These are phyloP conservation scores for Sitophilus oryzae DNA, from an alignment of 1,140 invertebrate genomes.

Conservation along the genomic window DNA sequence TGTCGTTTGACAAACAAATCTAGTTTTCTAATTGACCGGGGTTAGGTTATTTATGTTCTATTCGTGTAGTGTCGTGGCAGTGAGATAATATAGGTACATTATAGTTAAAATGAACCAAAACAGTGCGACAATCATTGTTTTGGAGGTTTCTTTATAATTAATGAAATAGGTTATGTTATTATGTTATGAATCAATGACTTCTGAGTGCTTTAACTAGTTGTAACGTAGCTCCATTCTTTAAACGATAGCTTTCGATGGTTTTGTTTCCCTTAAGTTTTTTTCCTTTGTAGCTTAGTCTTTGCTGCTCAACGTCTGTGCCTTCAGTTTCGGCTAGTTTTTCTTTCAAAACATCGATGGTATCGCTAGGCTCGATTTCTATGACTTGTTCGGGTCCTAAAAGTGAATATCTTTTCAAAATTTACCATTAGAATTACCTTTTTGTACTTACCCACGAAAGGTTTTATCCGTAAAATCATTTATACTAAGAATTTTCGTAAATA, in stretches of 20 bases:
- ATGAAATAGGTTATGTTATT: background rate
- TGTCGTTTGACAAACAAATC: background rate
- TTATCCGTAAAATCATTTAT: slow-evolving; percentile 24
- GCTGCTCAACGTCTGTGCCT: slow-evolving; percentile 35
- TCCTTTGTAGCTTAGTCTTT: slow-evolving; percentile 36
- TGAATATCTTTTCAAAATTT: background rate
- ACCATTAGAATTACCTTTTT: background rate
- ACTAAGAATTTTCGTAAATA: no score
- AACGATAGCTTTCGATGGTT: slow-evolving; percentile 36
- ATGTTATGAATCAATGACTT: slow-evolving; percentile 13
- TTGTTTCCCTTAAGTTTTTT: slow-evolving; percentile 34
- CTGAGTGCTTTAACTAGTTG: slow-evolving; percentile 36
- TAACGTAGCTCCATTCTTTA: slow-evolving; percentile 32
- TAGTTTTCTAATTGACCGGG: background rate
- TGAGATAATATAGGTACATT: slow-evolving; percentile 15
- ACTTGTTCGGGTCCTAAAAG: slow-evolving; percentile 30
- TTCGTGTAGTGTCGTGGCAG: background rate
- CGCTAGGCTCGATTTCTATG: slow-evolving; percentile 34
- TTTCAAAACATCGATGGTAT: slow-evolving; percentile 34
- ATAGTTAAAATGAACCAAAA: slow-evolving; percentile 2
- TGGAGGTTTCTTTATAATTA: no score
- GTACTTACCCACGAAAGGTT: slow-evolving; percentile 14
- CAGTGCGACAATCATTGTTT: background rate
- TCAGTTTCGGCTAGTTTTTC: slow-evolving; percentile 33
- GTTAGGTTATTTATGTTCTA: background rate